Conservation (phyloP, 2,113 vertebrate genomes). For the Tauraco erythrolophus region DNA sequence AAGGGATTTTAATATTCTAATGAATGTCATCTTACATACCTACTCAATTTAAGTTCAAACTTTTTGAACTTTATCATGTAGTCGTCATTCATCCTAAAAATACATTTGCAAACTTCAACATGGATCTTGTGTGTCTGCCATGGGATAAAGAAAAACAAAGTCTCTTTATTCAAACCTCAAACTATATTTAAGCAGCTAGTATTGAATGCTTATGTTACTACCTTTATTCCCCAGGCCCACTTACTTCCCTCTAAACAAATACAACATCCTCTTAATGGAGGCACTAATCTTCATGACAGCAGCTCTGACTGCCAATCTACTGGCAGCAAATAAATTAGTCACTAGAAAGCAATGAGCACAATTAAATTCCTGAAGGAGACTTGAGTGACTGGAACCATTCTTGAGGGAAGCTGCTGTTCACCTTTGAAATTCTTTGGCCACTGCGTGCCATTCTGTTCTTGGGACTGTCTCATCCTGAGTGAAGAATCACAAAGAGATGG, state of each 20-base stretch:
- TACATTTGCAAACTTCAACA: background rate
- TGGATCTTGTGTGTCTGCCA: background rate
- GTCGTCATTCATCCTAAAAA: background rate
- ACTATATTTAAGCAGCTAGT: background rate
- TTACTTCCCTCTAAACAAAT: background rate
- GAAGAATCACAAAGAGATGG: background rate
- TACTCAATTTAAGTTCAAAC: background rate
- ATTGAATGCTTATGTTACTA: rapidly evolving
- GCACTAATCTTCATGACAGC: background rate
- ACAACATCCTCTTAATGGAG: background rate
- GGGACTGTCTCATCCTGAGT: background rate
- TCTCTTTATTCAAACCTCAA: background rate
- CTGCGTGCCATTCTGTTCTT: background rate
- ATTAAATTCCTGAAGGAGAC: background rate
- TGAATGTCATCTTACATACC: background rate
- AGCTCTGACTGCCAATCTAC: background rate
- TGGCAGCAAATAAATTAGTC: background rate
- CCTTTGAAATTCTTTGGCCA: background rate
- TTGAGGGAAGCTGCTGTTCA: background rate
- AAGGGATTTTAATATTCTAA: background rate
- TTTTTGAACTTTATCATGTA: background rate
- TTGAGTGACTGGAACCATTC: background rate
- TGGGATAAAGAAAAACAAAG: background rate
- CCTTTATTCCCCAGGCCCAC: background rate
- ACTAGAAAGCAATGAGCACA: background rate